phyloP scores from a whole-genome alignment of 2,113 vertebrate genomes.

The Ictalurus punctatus region DNA sequence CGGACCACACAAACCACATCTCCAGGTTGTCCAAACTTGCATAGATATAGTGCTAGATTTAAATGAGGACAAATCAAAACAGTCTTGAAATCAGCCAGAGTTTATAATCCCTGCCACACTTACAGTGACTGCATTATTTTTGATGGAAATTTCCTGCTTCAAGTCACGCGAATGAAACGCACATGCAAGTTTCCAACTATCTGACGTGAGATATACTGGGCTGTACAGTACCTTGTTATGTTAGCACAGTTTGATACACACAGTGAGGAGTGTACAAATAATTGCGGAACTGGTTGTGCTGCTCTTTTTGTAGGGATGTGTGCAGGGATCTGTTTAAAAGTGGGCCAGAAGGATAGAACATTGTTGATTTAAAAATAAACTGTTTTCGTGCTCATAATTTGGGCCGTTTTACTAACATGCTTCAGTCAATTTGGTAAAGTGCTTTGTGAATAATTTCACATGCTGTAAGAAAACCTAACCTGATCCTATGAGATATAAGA shows the following conservation, averaged over 20 bases:
- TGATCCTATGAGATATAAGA: background rate
- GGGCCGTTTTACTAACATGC: background rate
- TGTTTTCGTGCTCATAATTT: background rate
- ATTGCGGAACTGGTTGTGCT: background rate
- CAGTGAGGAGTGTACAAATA: background rate
- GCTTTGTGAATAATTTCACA: constrained; percentile 4
- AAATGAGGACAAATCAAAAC: constrained; percentile 30
- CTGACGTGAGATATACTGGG: constrained; percentile 16
- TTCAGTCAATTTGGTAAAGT: constrained; percentile 5
- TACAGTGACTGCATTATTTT: constrained; percentile 10
- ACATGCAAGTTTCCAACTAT: constrained; percentile 46
- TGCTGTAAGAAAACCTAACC: background rate
- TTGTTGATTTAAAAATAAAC: background rate
- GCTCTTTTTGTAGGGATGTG: background rate
- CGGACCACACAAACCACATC: constrained; percentile 28
- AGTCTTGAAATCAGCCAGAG: constrained; percentile 55
- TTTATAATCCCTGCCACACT: constrained; percentile 55
- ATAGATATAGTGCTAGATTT: constrained; percentile 46
- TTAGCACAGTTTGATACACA: background rate
- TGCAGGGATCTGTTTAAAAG: background rate
- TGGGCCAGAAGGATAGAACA: background rate
- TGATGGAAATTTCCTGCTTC: background rate
- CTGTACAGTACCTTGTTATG: constrained; percentile 16
- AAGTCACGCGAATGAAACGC: constrained; percentile 18
- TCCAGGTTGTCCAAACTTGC: constrained; percentile 53